Base-by-base conservation (phyloP, 2,888 invertebrate genomes). In the Pseudococcus jackbeardsleyi region DNA sequence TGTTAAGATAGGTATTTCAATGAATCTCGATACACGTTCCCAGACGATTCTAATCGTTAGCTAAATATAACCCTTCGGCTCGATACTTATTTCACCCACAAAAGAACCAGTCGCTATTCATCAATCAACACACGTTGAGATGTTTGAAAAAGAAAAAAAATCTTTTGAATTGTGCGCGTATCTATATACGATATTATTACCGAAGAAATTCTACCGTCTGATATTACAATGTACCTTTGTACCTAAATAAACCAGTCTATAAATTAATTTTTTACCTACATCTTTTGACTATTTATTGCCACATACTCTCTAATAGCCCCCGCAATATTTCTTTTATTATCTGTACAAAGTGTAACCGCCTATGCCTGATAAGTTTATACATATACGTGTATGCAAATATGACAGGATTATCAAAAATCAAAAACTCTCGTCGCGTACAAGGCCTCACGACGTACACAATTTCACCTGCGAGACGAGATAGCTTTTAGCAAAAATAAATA, bases 191-290 rank as follows among this genome's bases (percentile, higher is more conserved):
- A 50, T 50, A 50, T 15, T 50, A 15, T 50, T 50, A 50, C 50
- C 50, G 50, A 50, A 50, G 15, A 15, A 50, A 50, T 50, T 12
- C 50, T 33, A 50, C 15, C 15, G 50, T 50, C 50, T 17, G 50
- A 7, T 50, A 50, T 50, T 17, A 50, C 50, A 50, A 50, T 50
- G 50, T 50, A 33, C 26, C 26, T 33, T 33, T 33, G 3, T 15
- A 15, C 46, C 9, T 46, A 50, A 1, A 50, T 50, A 50, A 50
- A 50, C 50, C 50, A 50, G 50, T 5, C 50, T 17, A 26, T 68
- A 22, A 68, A 68, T 68, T 68, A 68, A 68, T 68, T 68, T 68
- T 68, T 68, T 22, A 68, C 68, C 68, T 68, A 68, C 68, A 26
- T 46, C 46, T 46, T 50, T 17, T 50, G 17, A 5, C 46, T 46